These are phyloP conservation scores for Lepidochitona cinerea DNA, from an alignment of 2,888 invertebrate genomes.

Conservation along the genomic window DNA sequence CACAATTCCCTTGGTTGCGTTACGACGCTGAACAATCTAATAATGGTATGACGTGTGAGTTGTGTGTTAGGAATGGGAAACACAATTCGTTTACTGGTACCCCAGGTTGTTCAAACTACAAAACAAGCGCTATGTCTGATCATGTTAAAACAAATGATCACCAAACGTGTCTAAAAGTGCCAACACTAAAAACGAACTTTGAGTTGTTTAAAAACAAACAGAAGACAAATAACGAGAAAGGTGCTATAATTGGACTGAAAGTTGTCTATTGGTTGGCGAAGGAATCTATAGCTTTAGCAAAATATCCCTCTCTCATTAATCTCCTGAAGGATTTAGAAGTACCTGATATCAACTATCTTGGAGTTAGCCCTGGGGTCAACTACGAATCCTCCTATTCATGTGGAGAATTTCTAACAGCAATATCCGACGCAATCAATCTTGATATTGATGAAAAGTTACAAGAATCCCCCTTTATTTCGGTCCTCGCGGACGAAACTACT, in stretches of 20 bases:
- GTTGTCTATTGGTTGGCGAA: background rate
- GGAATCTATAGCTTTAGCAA: background rate
- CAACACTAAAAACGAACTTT: background rate
- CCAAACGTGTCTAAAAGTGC: background rate
- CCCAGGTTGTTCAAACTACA: background rate
- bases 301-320: background rate
- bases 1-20: too few relatives aligned
- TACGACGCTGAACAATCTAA: too few relatives aligned
- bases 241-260: background rate
- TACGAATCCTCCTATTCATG: background rate
- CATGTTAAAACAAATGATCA: background rate
- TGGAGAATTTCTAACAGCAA: background rate
- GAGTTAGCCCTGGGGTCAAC: background rate
- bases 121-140: background rate
- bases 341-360: background rate
- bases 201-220: background rate
- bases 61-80: too few relatives aligned
- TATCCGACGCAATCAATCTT: background rate
- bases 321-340: background rate
- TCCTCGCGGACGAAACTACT: background rate
- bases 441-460: background rate
- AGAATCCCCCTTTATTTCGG: background rate
- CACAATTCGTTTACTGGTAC: too few relatives aligned
- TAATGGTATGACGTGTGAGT: too few relatives aligned
- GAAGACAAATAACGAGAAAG: background rate